Percentiles rank a stretch among this genome's conserved stretches.
Evolutionary conservation across 92 coral and sea anemone species (phyloP).

Genomic region (Porites cylindrica): DNA sequence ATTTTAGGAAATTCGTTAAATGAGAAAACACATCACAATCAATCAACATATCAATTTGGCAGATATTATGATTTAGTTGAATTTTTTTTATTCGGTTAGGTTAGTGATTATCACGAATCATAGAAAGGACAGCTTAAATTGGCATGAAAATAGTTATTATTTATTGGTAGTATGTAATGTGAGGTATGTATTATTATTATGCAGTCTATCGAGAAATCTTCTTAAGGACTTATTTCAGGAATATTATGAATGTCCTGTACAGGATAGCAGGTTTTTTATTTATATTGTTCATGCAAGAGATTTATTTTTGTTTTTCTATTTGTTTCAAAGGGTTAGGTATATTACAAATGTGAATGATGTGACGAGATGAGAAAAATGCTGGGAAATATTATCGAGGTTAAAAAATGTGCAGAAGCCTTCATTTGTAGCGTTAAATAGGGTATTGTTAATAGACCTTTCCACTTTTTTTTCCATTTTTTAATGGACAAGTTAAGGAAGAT

Average conservation of each 20-base stretch:
- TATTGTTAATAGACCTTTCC: no score
- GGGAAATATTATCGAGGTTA: background rate
- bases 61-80: background rate
- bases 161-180: background rate
- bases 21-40: background rate
- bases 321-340: slow-evolving; percentile 34
- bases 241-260: background rate
- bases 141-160: background rate
- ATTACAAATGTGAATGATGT: background rate
- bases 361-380: background rate
- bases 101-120: background rate
- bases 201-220: background rate
- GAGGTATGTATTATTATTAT: background rate
- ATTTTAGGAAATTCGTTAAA: no score
- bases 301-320: slow-evolving; percentile 34
- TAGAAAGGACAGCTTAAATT: background rate
- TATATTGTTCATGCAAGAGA: slow-evolving; percentile 6
- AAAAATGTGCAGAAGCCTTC: background rate
- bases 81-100: background rate
- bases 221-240: background rate
- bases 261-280: slow-evolving; percentile 11
- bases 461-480: no score
- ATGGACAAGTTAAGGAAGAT: no score
- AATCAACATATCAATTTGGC: background rate
- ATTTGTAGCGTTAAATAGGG: no score